Evolutionary conservation across 2,797 vertebrate species (phyloP).

Genomic region (Micromesistius poutassou): DNA sequence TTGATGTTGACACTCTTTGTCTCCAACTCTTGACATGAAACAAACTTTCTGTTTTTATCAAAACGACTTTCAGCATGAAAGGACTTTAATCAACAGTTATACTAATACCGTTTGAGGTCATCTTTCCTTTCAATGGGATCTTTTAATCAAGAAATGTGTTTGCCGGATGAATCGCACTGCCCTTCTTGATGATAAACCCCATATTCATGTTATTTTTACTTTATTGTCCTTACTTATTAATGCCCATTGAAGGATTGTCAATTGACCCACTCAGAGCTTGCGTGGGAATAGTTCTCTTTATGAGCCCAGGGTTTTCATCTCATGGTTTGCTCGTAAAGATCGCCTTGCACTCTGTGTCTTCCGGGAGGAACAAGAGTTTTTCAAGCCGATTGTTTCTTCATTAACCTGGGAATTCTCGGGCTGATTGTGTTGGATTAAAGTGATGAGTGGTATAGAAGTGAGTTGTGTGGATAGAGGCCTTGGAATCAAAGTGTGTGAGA

Average conservation of each 20-base stretch:
- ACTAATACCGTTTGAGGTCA: neutral
- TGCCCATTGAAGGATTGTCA: neutral
- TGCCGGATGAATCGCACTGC: too few species aligned
- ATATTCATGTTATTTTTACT: neutral
- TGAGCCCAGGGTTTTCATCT: neutral
- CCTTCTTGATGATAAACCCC: neutral
- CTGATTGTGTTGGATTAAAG: slow-evolving; percentile 60
- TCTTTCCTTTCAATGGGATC: neutral
- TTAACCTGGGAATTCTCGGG: slow-evolving; percentile 48
- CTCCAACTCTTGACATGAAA: neutral
- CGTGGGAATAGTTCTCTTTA: neutral
- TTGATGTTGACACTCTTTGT: neutral
- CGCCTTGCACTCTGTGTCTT: slow-evolving; percentile 20
- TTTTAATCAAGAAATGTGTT: too few species aligned
- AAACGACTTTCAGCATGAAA: neutral
- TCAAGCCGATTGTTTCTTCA: slow-evolving; percentile 49
- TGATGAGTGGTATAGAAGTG: slow-evolving; percentile 47
- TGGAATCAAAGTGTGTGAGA: slow-evolving; percentile 62
- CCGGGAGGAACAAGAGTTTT: slow-evolving; percentile 37
- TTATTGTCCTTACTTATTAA: neutral
- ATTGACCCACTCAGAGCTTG: neutral
- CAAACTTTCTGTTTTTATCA: neutral
- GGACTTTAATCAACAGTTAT: neutral
- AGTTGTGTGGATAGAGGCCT: slow-evolving; percentile 53
- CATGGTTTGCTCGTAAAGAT: slow-evolving; percentile 20